Evolutionary conservation across 1,140 invertebrate genomes (phyloP), one percentile per base, ranked within the genome.

Genomic region (Bombus ignitus): DNA sequence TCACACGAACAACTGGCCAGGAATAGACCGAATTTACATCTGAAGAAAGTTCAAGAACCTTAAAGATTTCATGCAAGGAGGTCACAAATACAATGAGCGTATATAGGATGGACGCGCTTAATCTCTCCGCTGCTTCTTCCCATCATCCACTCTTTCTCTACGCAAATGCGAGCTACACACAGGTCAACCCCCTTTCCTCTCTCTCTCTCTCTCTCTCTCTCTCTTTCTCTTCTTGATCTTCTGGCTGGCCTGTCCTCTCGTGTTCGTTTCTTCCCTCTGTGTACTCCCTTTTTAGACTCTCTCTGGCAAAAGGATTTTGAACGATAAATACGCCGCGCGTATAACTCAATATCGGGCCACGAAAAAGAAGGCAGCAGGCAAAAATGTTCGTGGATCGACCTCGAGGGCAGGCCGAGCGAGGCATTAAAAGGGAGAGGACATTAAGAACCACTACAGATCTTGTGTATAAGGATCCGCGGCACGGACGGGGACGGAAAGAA

Each of bases 341-440:
- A 95, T 94, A 95, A 95, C 92, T 95, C 94, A 95, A 95, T 95
- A 95, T 94, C 92, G 93, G 92, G 81, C 77, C 81, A 92, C 90
- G 90, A 93, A 92, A 92, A 93, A 91, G 91, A 83, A 92, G 91
- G 87, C 91, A 91, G 92, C 83, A 62, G 84, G 93, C 93, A 94
- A 94, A 95, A 94, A 95, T 95, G 93, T 94, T 92, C 82, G 91
- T 88, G 92, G 91, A 93, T 93, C 93, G 94, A 95, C 94, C 94
- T 94, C 93, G 94, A 94, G 94, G 93, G 93, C 94, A 95, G 87
- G 59, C 87, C 62, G 82, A 92, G 92, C 92, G 91, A 90, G 92
- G 92, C 94, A 94, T 94, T 95, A 95, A 95, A 95, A 94, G 93
- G 94, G 92, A 94, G 93, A 95, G 94, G 93, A 95, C 94, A 95